Base-by-base conservation (phyloP, 2,888 invertebrate genomes). In the Cephus pygmeus region DNA sequence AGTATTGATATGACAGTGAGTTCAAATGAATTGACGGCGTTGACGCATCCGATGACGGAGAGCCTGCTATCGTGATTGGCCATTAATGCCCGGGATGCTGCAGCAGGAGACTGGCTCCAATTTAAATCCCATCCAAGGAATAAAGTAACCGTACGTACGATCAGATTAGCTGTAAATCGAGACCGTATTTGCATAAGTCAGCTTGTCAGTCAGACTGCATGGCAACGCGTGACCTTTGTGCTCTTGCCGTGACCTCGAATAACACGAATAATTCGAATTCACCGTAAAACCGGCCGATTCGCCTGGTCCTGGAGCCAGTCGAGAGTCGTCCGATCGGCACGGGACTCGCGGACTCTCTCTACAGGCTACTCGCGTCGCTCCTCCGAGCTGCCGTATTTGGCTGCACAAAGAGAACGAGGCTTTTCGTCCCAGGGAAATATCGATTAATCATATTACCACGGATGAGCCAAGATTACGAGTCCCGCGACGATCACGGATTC, bases 101-200 rank as follows among this genome's bases (percentile, higher is more conserved):
- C 15, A 15, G 15, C 15, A 15, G 40, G 40, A 40, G 40, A 40
- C 40, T 40, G 40, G 40, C 15, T 40, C 40, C 40, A 89, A 89
- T 89, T 88, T 88, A 86, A 89, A 89, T 87, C 86, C 87, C 85
- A 87, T 86, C 81, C 82, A 82, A 87, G 86, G 84, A 86, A 85
- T 83, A 88, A 86, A 87, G 85, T 15, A 40, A 40, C n/a, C n/a
- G n/a, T n/a, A n/a, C 81, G 83, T 82, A 80, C 86, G 85, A 87
- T 87, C 88, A 85, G 88, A 85, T 85, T 87, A 85, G 80, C 78
- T 56, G 76, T 75, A 84, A 81, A 84, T 83, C 83, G 86, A 84
- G 85, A 79, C 76, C 87, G 85, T 90, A 91, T 91, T 91, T 91
- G 91, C 91, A 91, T 91, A 90, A 91, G 90, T 91, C 91, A 90